These are phyloP conservation scores for Schizothorax lantsangensis DNA, from an alignment of 2,797 vertebrate species.

Conservation along the genomic window DNA sequence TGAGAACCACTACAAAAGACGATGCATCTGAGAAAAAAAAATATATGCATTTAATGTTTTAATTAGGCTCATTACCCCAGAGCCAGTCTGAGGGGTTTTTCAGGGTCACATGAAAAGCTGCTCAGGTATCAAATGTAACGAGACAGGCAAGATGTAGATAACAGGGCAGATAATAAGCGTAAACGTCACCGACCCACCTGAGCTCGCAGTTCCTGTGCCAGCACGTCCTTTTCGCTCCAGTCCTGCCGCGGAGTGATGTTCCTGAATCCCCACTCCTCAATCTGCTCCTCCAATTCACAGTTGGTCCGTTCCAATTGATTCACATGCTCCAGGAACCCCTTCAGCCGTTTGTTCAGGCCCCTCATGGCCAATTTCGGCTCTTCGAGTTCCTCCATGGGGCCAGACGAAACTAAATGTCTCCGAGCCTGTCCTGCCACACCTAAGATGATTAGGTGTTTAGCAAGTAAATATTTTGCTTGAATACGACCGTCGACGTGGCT, in stretches of 20 bases:
- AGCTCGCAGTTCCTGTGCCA: slow-evolving; percentile 70
- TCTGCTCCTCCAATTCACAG: slow-evolving; percentile 71
- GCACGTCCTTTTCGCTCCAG: slow-evolving; percentile 72
- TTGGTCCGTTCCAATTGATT: slow-evolving; percentile 74
- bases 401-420: background rate
- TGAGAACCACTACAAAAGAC: background rate
- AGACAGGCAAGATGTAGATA: background rate
- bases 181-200: slow-evolving; percentile 68
- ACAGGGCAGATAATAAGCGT: background rate
- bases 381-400: slow-evolving; percentile 66
- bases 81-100: background rate
- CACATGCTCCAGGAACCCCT: slow-evolving; percentile 77
- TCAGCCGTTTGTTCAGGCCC: slow-evolving; percentile 72
- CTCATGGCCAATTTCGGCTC: slow-evolving; percentile 68
- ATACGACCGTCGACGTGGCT: background rate
- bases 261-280: slow-evolving; percentile 65
- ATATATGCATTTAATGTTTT: background rate
- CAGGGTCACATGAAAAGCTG: background rate
- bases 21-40: background rate
- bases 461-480: slow-evolving; percentile 42
- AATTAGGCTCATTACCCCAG: background rate
- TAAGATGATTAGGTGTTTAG: slow-evolving; percentile 43
- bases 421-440: slow-evolving; percentile 14
- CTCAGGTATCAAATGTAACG: background rate
- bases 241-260: slow-evolving; percentile 44